Percentiles rank a stretch among this genome's conserved stretches.
Conservation (phyloP, 2,797 vertebrate genomes). For the Cryptoblepharus egeriae region DNA sequence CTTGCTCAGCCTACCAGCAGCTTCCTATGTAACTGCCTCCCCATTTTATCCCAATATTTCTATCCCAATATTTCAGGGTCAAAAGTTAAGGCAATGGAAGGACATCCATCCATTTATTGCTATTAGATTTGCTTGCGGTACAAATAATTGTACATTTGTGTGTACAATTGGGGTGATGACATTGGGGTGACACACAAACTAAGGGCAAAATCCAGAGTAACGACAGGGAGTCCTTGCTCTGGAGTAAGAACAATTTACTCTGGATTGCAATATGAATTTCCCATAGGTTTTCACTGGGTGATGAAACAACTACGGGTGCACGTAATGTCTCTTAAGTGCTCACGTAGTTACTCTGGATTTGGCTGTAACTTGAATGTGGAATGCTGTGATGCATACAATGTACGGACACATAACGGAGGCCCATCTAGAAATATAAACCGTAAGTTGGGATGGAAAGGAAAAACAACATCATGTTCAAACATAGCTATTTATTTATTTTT, state of each 20-base stretch:
- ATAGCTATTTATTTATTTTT: constrained; percentile 90
- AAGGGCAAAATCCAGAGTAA: no score
- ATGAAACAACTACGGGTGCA: no score
- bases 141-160: no score
- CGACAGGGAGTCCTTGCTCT: no score
- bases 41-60: background rate
- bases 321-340: no score
- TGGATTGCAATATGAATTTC: no score
- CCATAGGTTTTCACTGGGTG: no score
- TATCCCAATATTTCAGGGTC: background rate
- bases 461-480: constrained; percentile 77
- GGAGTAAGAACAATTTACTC: no score
- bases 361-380: background rate
- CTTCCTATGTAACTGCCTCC: background rate
- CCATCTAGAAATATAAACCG: background rate
- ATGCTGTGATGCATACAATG: background rate
- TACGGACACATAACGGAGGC: background rate
- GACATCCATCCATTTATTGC: constrained; percentile 28
- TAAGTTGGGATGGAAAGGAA: background rate
- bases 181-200: background rate
- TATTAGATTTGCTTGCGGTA: constrained; percentile 19
- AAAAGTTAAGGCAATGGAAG: background rate
- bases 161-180: no score
- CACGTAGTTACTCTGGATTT: no score
- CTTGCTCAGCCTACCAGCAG: background rate